Percentiles rank a stretch among this genome's conserved stretches.
phyloP scores from a whole-genome alignment of 2,113 vertebrate genomes.

The Apteryx mantelli region DNA sequence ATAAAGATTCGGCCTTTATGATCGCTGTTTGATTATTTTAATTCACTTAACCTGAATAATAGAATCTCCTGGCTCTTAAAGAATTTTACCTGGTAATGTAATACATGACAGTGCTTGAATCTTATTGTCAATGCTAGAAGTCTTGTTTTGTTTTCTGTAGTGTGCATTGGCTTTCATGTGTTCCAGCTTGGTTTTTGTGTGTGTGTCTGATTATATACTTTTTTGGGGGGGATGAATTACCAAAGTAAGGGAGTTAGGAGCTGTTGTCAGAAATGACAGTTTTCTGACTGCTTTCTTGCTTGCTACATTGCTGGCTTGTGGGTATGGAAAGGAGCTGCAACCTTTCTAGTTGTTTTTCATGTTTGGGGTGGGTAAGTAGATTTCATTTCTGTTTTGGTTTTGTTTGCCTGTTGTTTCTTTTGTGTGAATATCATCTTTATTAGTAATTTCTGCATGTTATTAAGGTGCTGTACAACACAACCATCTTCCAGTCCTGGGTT shows the following conservation, averaged over 20 bases:
- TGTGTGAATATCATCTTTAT: neutral
- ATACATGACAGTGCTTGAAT: neutral
- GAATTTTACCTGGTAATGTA: neutral
- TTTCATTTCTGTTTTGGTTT: neutral
- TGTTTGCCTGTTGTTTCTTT: neutral
- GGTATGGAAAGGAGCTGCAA: fast-evolving
- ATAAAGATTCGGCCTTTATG: neutral
- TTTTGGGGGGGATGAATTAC: neutral
- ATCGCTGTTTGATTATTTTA: neutral
- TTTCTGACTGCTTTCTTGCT: neutral
- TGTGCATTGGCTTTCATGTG: neutral
- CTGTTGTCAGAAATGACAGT: neutral
- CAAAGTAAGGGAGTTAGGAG: neutral
- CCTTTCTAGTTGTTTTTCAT: neutral
- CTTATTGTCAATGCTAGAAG: neutral
- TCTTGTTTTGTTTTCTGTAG: neutral
- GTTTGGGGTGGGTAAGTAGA: neutral
- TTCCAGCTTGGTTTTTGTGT: neutral
- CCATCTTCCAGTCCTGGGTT: neutral
- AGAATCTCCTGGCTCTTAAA: neutral
- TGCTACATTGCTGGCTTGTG: neutral
- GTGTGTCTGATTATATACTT: neutral
- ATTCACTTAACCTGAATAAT: neutral
- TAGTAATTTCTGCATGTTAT: neutral
- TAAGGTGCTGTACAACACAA: neutral